Evolutionary conservation across 2,113 vertebrate genomes (phyloP).

Genomic region (Oncorhynchus clarkii): DNA sequence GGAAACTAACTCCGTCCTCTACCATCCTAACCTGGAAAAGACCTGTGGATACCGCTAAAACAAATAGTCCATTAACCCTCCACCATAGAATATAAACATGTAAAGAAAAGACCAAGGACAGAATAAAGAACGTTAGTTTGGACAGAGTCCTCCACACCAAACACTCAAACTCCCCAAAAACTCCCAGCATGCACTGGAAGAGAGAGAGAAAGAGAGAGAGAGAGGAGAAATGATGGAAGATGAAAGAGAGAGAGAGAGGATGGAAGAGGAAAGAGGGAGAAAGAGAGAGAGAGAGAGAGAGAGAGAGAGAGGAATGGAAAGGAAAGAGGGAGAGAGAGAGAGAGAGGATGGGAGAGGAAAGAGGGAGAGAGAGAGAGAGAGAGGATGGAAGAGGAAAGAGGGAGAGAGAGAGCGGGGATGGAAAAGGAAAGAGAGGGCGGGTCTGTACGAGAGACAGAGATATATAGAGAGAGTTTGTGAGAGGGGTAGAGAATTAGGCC

Average conservation of each 20-base stretch:
- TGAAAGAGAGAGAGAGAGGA: constrained; percentile 9
- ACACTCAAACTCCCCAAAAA: too few species aligned
- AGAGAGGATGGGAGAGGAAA: neutral
- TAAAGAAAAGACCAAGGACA: too few species aligned
- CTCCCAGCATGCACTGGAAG: too few species aligned
- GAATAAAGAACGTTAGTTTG: too few species aligned
- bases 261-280: constrained; percentile 11
- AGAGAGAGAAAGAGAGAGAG: neutral
- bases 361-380: neutral
- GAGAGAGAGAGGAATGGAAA: neutral
- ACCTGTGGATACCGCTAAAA: too few species aligned
- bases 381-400: neutral
- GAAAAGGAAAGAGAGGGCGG: neutral
- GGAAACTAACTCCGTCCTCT: too few species aligned
- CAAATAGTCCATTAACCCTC: too few species aligned
- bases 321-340: neutral
- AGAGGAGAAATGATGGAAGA: neutral
- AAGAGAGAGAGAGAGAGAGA: neutral
- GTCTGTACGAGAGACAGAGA: neutral
- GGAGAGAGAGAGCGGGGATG: neutral
- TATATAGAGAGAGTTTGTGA: constrained; percentile 19
- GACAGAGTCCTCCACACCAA: too few species aligned
- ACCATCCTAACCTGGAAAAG: too few species aligned
- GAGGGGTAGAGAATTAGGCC: constrained; percentile 64
- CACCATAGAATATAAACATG: too few species aligned